Conservation (phyloP, 2,888 invertebrate species). For the Dyspetes luteomarginatus region DNA sequence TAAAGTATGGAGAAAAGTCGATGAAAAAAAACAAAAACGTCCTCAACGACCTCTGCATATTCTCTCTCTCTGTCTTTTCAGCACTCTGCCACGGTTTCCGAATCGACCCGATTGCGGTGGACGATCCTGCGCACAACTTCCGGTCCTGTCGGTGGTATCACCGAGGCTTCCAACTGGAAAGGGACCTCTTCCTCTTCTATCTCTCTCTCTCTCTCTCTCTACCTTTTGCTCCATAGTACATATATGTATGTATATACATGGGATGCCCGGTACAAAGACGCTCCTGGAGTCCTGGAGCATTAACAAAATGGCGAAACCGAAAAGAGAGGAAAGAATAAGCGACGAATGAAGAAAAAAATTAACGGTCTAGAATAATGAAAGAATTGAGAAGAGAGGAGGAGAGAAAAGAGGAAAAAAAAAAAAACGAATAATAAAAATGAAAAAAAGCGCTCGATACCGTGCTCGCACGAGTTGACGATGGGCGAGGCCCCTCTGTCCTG, state of each 20-base stretch:
- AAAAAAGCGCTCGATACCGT: conserved; percentile 60
- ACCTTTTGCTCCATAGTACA: conserved; percentile 20
- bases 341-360: conserved; percentile 30
- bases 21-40: conserved; percentile 16
- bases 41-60: conserved; percentile 34
- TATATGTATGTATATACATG: conserved; percentile 22
- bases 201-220: conserved; percentile 35
- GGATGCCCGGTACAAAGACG: conserved; percentile 14
- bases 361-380: conserved; percentile 35
- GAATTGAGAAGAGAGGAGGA: conserved; percentile 7
- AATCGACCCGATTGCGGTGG: conserved; percentile 67
- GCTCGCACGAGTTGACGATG: conserved; percentile 23
- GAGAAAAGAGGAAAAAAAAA: conserved; percentile 2
- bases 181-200: conserved; percentile 43
- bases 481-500: conserved; percentile 43
- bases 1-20: conserved; percentile 28
- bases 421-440: conserved; percentile 11
- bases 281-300: conserved; percentile 32
- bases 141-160: conserved; percentile 60
- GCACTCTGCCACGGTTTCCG: conserved; percentile 63
- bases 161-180: conserved; percentile 56
- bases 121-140: conserved; percentile 64
- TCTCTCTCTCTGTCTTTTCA: conserved; percentile 47
- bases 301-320: conserved; percentile 45
- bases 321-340: conserved; percentile 46